phyloP scores from a whole-genome alignment of 2,113 vertebrate species.

The Microtus pennsylvanicus region DNA sequence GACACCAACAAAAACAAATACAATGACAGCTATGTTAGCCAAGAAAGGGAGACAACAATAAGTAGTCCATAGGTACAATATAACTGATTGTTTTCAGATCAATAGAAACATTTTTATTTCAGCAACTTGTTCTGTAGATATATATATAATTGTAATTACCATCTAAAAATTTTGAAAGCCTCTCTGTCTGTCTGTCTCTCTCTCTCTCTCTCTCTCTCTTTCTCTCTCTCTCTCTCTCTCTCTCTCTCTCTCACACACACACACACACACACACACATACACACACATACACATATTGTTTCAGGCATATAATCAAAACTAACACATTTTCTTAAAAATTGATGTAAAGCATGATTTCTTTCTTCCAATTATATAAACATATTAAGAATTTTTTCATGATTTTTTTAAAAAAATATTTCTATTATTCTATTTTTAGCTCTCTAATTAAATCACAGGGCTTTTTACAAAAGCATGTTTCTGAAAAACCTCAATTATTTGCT shows the following conservation, averaged over 20 bases:
- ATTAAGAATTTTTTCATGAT: conserved; percentile 56
- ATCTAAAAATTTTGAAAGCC: conserved; percentile 32
- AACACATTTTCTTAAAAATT: conserved; percentile 33
- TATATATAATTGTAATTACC: conserved; percentile 59
- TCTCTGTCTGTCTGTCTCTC: neutral
- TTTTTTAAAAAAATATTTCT: conserved; percentile 64
- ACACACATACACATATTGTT: neutral
- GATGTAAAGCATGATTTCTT: conserved; percentile 50
- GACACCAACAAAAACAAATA: conserved; percentile 22
- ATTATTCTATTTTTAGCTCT: conserved; percentile 66
- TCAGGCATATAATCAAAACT: conserved; percentile 57
- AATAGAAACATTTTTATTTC: conserved; percentile 64
- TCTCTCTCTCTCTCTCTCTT: neutral
- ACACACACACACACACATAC: neutral
- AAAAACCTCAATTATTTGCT: conserved; percentile 68
- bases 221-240: neutral
- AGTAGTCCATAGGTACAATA: conserved; percentile 2
- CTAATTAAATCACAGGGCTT: conserved; percentile 67
- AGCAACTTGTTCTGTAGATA: conserved; percentile 55
- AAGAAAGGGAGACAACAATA: conserved; percentile 5
- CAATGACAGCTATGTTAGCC: neutral
- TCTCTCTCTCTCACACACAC: neutral
- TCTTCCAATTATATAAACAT: conserved; percentile 53
- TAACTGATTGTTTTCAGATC: conserved; percentile 55
- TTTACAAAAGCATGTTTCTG: conserved; percentile 67